Percentiles rank a stretch among this genome's conserved stretches.
Evolutionary conservation across 2,113 vertebrate species (phyloP).

Genomic region (Lepidiolamprologus cunningtoni): DNA sequence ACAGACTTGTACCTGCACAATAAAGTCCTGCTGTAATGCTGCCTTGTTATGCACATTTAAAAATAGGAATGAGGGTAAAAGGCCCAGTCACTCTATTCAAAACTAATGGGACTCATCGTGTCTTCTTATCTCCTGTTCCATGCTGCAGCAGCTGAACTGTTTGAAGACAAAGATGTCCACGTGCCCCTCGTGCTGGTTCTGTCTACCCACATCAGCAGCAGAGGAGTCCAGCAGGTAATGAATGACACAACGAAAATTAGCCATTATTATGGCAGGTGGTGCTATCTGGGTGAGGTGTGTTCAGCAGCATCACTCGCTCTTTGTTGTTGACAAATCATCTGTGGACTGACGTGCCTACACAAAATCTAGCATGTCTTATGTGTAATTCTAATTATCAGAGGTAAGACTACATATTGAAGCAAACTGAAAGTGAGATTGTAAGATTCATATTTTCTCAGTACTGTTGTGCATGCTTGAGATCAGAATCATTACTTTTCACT

Average conservation of each 20-base stretch:
- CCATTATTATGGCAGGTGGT: neutral
- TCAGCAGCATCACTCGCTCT: neutral
- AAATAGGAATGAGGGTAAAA: conserved; percentile 48
- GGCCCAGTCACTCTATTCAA: conserved; percentile 50
- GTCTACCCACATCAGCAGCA: conserved; percentile 73
- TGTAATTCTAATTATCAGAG: neutral
- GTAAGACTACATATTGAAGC: neutral
- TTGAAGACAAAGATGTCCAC: conserved; percentile 79
- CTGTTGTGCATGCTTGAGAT: neutral
- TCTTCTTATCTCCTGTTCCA: neutral
- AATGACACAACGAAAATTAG: neutral
- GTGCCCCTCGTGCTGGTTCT: conserved; percentile 77
- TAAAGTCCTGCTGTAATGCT: neutral
- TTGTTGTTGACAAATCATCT: neutral
- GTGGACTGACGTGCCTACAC: neutral
- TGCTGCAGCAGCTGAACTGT: conserved; percentile 76
- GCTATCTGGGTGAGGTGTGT: neutral
- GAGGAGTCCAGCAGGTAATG: conserved; percentile 83
- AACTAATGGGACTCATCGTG: neutral
- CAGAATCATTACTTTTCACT: neutral
- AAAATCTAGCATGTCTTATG: neutral
- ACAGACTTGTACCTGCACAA: neutral
- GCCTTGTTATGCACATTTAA: conserved; percentile 37
- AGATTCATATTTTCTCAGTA: neutral
- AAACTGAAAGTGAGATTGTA: neutral